These are phyloP conservation scores for Lathronympha strigana DNA, from an alignment of 2,888 invertebrate species.

Conservation along the genomic window DNA sequence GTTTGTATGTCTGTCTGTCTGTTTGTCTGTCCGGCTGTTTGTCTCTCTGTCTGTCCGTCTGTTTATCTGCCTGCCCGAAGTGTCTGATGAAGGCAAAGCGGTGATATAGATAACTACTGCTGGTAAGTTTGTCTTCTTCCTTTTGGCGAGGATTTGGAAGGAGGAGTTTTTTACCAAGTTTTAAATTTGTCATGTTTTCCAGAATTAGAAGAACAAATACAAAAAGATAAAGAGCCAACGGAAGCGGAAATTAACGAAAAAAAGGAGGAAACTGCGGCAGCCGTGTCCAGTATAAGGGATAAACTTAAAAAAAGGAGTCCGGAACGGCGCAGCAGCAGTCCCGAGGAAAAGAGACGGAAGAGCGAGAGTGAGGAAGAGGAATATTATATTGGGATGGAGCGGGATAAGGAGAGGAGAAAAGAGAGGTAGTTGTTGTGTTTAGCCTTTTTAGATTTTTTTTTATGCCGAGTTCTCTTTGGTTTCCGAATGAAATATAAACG, in stretches of 20 bases:
- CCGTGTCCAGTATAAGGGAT: constrained; percentile 71
- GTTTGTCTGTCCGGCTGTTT: no score
- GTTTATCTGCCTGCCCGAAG: no score
- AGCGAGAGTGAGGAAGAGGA: constrained; percentile 79
- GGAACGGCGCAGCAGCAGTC: constrained; percentile 60
- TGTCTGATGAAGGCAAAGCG: no score
- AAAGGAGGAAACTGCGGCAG: constrained; percentile 61
- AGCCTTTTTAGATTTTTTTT: no score
- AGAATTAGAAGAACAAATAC: constrained; percentile 73
- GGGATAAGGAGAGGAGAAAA: constrained; percentile 82
- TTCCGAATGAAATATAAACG: no score
- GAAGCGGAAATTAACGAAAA: constrained; percentile 57
- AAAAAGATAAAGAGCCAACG: constrained; percentile 53
- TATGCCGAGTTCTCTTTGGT: no score
- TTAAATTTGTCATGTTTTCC: constrained; percentile 24
- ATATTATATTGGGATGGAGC: constrained; percentile 87
- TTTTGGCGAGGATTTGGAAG: no score
- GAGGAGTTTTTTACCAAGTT: no score
- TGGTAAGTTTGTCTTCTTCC: no score
- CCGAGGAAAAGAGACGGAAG: constrained; percentile 50
- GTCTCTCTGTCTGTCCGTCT: no score
- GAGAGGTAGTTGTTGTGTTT: constrained; percentile 75
- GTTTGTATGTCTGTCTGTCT: no score
- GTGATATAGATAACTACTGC: no score
- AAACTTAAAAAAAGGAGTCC: constrained; percentile 66